These are phyloP conservation scores for Chironomus tentans DNA, from an alignment of 2,888 invertebrate genomes.

Conservation along the genomic window DNA sequence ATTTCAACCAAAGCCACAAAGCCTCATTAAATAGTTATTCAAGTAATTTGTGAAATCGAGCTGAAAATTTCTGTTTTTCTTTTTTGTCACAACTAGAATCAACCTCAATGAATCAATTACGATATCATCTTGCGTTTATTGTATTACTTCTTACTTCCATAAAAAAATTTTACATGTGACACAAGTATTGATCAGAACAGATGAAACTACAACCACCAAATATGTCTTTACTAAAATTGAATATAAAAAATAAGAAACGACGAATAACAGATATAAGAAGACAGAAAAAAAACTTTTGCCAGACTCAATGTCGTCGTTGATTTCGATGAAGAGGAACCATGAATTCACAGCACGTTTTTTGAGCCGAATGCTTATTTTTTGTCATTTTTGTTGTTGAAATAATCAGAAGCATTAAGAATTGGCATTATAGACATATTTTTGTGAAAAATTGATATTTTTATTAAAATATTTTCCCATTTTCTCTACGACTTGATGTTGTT, in stretches of 20 bases:
- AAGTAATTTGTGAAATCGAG: no score
- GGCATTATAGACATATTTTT: background rate
- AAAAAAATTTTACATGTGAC: no score
- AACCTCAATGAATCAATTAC: no score
- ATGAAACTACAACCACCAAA: background rate
- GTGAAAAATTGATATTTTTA: no score
- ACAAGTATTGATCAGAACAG: background rate
- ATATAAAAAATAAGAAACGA: background rate
- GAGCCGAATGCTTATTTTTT: background rate
- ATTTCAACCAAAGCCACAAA: no score
- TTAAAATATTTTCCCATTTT: no score
- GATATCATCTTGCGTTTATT: no score
- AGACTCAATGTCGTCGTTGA: constrained; percentile 23
- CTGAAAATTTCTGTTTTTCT: no score
- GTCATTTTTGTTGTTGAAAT: background rate
- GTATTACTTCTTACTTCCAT: no score
- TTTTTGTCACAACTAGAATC: no score
- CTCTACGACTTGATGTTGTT: no score
- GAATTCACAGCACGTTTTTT: constrained; percentile 16
- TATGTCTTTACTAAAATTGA: background rate
- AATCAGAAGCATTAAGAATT: background rate
- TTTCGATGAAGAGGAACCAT: background rate
- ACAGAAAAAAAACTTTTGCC: background rate
- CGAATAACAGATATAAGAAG: background rate
- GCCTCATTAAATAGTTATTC: no score